Evolutionary conservation across 2,113 vertebrate genomes (phyloP).

Genomic region (Dromiciops gliroides): DNA sequence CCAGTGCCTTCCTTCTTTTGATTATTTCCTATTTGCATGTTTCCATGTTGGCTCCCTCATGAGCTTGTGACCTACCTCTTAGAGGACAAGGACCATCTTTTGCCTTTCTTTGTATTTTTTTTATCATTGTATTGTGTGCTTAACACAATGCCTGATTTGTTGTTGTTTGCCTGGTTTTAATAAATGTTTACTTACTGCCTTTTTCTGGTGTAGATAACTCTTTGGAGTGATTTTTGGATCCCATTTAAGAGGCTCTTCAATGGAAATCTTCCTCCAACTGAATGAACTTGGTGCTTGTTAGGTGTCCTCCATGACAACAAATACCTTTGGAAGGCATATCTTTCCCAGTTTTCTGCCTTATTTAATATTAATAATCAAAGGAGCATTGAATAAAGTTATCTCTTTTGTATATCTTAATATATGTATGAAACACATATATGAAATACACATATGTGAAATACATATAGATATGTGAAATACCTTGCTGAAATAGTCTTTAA

Average conservation of each 20-base stretch:
- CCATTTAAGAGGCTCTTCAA: neutral
- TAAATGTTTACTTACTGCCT: neutral
- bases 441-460: no score
- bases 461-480: neutral
- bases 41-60: neutral
- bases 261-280: neutral
- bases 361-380: neutral
- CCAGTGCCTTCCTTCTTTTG: neutral
- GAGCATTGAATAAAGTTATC: neutral
- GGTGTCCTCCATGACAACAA: neutral
- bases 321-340: neutral
- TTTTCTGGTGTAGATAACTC: neutral
- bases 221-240: neutral
- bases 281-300: neutral
- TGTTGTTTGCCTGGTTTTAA: no score
- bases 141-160: neutral
- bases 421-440: neutral
- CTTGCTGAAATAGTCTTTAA: neutral
- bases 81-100: neutral
- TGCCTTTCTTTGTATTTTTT: neutral
- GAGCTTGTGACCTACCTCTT: neutral
- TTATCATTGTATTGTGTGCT: no score
- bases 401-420: neutral
- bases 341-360: neutral
- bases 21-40: neutral